Evolutionary conservation across 2,888 invertebrate genomes (phyloP), one percentile per base, ranked within the genome.

Genomic region (Drosophila seclusa): DNA sequence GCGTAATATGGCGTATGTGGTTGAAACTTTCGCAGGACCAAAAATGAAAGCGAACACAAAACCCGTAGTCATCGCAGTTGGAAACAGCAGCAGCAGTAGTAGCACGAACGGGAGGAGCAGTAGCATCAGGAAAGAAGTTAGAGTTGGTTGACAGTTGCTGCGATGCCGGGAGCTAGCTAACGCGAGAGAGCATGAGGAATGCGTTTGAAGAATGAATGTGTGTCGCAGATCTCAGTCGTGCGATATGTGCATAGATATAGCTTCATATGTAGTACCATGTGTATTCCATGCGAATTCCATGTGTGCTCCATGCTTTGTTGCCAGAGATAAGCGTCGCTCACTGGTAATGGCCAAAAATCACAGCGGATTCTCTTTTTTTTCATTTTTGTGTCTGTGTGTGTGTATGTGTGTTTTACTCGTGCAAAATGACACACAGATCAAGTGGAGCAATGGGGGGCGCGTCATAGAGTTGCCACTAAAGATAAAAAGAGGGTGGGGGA

Each of bases 271-370:
- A 50, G 45, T 68, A 54, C 21, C 62, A 73, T 69, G 67, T 70
- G 75, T 75, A 50, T 73, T 54, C 64, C 68, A 68, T 69, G 72
- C 65, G 63, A 61, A 63, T 67, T 63, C 70, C 61, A 71, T 79
- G 70, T 78, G 68, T 76, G 67, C 62, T 58, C 63, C 70, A 78
- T 80, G 78, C 82, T 81, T 81, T 80, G 78, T 71, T 78, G 82
- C 79, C 68, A 59, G 60, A 74, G 82, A 80, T 80, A 80, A 81
- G 79, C 82, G 68, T 68, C 61, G 78, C 79, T 75, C 83, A 83
- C 78, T 69, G 85, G 80, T 89, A 89, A 85, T 85, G 85, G 85
- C 80, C 82, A 87, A 85, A 85, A 86, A 86, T 87, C 89, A 87
- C 87, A 87, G 73, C 84, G 82, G 69, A 82, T 85, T 85, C 76